phyloP scores from a whole-genome alignment of 2,888 invertebrate species.

The Scaptomyza reducta region DNA sequence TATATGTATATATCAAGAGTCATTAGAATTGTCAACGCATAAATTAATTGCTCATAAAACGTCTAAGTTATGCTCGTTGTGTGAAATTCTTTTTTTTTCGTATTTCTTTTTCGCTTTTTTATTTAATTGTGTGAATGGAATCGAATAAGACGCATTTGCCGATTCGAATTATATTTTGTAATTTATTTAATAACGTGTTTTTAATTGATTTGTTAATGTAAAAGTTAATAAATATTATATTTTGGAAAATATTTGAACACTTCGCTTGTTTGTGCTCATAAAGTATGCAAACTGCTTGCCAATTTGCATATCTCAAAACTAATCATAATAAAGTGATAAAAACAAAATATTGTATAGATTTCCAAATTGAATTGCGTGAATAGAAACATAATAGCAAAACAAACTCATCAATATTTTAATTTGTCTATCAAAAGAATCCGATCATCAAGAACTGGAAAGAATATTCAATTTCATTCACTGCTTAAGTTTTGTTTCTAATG shows the following conservation, averaged over 20 bases:
- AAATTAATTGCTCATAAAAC: conserved; percentile 83
- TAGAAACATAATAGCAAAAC: conserved; percentile 10
- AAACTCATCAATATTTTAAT: conserved; percentile 30
- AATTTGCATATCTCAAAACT: conserved; percentile 39
- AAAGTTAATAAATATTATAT: neutral
- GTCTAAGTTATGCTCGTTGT: conserved; percentile 72
- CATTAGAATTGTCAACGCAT: conserved; percentile 83
- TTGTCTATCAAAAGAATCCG: neutral
- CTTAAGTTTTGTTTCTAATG: neutral
- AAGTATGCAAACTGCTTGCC: conserved; percentile 45
- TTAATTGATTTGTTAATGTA: conserved; percentile 43
- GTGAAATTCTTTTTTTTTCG: conserved; percentile 5
- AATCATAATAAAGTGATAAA: conserved; percentile 57
- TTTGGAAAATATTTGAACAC: neutral
- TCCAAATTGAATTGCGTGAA: conserved; percentile 24
- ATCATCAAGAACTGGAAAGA: neutral
- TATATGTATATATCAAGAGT: conserved; percentile 57
- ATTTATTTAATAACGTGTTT: conserved; percentile 38
- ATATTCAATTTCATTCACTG: neutral
- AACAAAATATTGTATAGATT: conserved; percentile 33
- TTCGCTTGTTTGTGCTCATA: conserved; percentile 21
- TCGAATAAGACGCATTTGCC: conserved; percentile 42
- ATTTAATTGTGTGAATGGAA: conserved; percentile 54
- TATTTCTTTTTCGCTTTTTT: conserved; percentile 27
- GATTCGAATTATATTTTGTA: conserved; percentile 21